phyloP scores from a whole-genome alignment of 2,113 vertebrate species.

The Machaerirhynchus nigripectus region DNA sequence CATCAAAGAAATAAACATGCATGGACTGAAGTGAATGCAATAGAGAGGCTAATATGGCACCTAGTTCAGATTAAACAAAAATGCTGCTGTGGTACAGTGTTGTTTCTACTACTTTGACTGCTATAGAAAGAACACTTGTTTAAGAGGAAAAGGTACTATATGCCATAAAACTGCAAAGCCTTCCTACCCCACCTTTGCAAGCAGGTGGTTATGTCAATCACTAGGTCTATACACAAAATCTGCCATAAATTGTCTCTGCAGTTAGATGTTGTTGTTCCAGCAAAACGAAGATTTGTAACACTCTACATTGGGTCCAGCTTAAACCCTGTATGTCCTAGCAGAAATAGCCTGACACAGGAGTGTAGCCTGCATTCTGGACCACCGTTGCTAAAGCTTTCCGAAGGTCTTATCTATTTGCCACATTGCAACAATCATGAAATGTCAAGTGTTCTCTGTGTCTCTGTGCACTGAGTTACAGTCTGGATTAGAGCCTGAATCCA shows the following conservation, averaged over 20 bases:
- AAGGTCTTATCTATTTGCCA: not conserved
- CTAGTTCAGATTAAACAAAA: slow-evolving; percentile 50
- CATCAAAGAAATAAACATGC: not conserved
- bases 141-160: not conserved
- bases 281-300: not conserved
- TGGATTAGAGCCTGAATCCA: not conserved
- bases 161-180: not conserved
- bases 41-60: not conserved
- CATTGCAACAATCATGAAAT: not conserved
- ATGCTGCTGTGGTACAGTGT: not conserved
- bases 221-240: not conserved
- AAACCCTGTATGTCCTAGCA: not conserved
- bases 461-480: not conserved
- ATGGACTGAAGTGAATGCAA: not conserved
- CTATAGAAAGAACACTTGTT: not conserved
- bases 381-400: not conserved
- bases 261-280: not conserved
- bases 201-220: not conserved
- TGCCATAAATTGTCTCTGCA: not conserved
- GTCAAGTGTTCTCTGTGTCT: not conserved
- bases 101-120: not conserved
- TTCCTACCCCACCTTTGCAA: not conserved
- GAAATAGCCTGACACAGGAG: not conserved
- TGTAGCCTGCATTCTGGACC: not conserved
- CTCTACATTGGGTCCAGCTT: not conserved